Evolutionary conservation across 1,140 invertebrate species (phyloP), one percentile per base, ranked within the genome.

Genomic region (Pomacea maculata): DNA sequence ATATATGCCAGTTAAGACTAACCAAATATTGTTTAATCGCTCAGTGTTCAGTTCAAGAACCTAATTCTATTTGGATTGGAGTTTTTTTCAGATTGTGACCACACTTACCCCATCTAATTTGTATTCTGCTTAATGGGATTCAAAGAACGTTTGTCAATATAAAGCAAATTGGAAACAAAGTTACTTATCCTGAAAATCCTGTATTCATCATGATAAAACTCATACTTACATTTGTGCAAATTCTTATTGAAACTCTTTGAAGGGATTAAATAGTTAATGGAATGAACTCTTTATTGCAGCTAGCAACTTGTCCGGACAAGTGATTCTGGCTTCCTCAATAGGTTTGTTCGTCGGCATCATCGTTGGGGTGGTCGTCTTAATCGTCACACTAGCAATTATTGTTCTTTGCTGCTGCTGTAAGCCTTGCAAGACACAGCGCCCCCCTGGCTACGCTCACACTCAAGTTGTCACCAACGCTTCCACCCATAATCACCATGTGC

Each of bases 391-490:
- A 19, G 71, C 81, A n/a, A 77, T 75, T 25, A 57, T 79, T 54
- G 75, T 82, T 52, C 73, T 79, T 6, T 82, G 73, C 72, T 82
- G 81, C 72, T 82, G 77, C 67, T 82, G 81, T 55, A 82, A 82
- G 65, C 29, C 65, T 8, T 65, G 55, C 57, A 45, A 75, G 67
- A 52, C 64, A 34, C 15, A 52, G 54, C 55, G 54, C 11, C 52
- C 63, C 15, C 77, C 61, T 34, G 67, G 67, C 67, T 79, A 79
- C n/a, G 64, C 54, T 29, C 34, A 61, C 19, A 29, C 61, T 15
- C 15, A 45, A 34, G 65, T 63, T 8, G 29, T 21, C 10, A 19
- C 15, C 11, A 6, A 73, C 61, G 25, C 25, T 19, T 34, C 64
- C 54, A 71, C 79, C 5, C 72, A 71, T 17, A 71, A 65, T 29